Percentiles rank a stretch among this genome's conserved stretches.
These are phyloP conservation scores for Brachionus asplanchnoidis DNA, from an alignment of 1,140 invertebrate genomes.

Conservation along the genomic window DNA sequence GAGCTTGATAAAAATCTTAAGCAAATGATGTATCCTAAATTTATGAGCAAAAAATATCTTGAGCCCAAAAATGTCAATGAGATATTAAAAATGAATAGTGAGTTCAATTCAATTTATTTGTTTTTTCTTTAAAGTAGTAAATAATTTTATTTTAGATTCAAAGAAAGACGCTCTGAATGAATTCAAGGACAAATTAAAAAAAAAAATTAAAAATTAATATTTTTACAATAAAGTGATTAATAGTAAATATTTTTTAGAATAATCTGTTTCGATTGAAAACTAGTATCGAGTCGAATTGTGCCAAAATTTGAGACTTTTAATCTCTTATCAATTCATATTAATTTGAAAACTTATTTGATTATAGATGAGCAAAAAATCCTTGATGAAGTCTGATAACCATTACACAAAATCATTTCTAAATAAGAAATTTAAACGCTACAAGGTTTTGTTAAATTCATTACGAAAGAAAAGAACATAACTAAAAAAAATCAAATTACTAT, in stretches of 20 bases:
- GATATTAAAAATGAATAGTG: background rate
- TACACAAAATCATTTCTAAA: too few relatives aligned
- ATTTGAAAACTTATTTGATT: background rate
- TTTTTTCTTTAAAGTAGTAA: too few relatives aligned
- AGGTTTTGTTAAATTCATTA: too few relatives aligned
- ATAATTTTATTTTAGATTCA: background rate
- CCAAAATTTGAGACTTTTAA: too few relatives aligned
- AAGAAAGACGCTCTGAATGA: background rate
- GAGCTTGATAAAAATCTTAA: background rate
- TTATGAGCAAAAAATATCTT: slow-evolving; percentile 21
- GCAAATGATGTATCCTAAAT: slow-evolving; percentile 27
- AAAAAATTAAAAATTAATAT: background rate
- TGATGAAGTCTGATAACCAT: too few relatives aligned
- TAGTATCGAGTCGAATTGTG: too few relatives aligned
- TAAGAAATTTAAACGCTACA: too few relatives aligned
- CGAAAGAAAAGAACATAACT: too few relatives aligned
- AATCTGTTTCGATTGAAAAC: background rate
- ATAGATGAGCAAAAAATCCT: too few relatives aligned
- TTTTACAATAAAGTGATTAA: background rate
- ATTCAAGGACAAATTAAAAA: background rate
- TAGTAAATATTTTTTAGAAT: background rate
- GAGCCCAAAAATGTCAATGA: slow-evolving; percentile 6
- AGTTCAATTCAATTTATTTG: background rate
- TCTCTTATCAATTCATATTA: background rate
- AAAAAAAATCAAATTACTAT: too few relatives aligned